Base-by-base conservation (phyloP, 2,888 invertebrate species). In the Apamea anceps region DNA sequence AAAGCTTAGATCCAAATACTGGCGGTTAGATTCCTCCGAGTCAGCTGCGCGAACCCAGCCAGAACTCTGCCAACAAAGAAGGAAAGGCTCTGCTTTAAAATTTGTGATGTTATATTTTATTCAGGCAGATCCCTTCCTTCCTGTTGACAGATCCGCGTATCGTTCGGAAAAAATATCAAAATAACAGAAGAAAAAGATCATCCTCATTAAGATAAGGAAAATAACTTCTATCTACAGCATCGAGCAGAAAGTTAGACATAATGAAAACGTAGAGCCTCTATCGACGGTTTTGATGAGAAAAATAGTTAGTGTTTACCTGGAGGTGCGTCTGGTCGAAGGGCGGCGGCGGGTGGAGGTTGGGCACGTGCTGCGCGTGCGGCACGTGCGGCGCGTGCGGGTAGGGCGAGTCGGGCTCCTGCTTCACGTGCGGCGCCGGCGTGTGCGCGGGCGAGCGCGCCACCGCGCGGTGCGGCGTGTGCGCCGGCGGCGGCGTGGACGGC, bases 51-150 rank as follows among this genome's bases (percentile, higher is more conserved):
- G 87, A 80, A 66, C 75, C 87, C 89, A 84, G 83, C 86, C 88
- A 82, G 88, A 81, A 82, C 95, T 97, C 98, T 97, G 98, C 97
- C 97, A 97, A 98, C 97, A 98, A 97, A 98, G 97, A 97, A 97
- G 97, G 97, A 97, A 97, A 97, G 97, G 97, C 97, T 95, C 94
- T 95, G 93, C 93, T 94, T 91, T 92, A 93, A 90, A 92, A 83
- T 67, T 85, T 88, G 84, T 77, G 79, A 77, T 48, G 75, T 62
- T 81, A 81, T 88, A 68, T 83, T 84, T 85, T 81, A 73, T 80
- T 87, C 77, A 84, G 93, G 93, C 96, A 94, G 95, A 97, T 97
- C 97, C 96, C 95, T 97, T 97, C 97, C 96, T 96, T 97, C 95
- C 95, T 94, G 93, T 95, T 90, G 91, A 87, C 88, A 86, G 80